Percentiles rank a stretch among this genome's conserved stretches.
Evolutionary conservation across 2,797 vertebrate genomes (phyloP).

Genomic region (Glossophaga mutica): DNA sequence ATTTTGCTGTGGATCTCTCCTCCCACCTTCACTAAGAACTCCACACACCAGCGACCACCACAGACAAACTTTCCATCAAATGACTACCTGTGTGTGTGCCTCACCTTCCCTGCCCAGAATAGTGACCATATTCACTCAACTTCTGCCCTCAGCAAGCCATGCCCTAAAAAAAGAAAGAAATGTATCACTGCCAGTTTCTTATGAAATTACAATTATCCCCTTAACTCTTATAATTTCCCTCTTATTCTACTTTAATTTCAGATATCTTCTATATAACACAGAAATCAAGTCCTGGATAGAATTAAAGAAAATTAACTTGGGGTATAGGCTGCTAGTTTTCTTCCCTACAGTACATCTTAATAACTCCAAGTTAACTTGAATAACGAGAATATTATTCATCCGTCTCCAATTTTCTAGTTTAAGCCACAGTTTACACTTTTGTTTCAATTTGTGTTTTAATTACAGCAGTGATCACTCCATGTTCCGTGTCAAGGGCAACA

Average conservation of each 20-base stretch:
- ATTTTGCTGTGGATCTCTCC: constrained; percentile 74
- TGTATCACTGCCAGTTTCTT: constrained; percentile 68
- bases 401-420: constrained; percentile 17
- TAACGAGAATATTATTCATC: constrained; percentile 3
- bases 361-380: background rate
- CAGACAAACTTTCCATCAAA: constrained; percentile 79
- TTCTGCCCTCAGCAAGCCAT: background rate
- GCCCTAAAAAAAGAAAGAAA: background rate
- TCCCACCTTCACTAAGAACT: constrained; percentile 81
- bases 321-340: background rate
- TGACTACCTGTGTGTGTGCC: constrained; percentile 75
- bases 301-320: constrained; percentile 54
- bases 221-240: constrained; percentile 69
- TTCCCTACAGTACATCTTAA: background rate
- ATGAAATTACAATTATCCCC: constrained; percentile 76
- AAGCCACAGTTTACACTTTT: constrained; percentile 1
- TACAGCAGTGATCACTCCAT: background rate
- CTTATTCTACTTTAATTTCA: constrained; percentile 71
- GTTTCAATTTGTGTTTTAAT: constrained; percentile 28
- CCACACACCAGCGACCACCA: constrained; percentile 82
- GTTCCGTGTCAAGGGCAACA: background rate
- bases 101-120: background rate
- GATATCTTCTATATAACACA: constrained; percentile 50
- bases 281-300: constrained; percentile 45
- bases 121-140: too few relatives aligned